Evolutionary conservation across 2,113 vertebrate genomes (phyloP), one percentile per base, ranked within the genome.

Genomic region (Calypte anna): DNA sequence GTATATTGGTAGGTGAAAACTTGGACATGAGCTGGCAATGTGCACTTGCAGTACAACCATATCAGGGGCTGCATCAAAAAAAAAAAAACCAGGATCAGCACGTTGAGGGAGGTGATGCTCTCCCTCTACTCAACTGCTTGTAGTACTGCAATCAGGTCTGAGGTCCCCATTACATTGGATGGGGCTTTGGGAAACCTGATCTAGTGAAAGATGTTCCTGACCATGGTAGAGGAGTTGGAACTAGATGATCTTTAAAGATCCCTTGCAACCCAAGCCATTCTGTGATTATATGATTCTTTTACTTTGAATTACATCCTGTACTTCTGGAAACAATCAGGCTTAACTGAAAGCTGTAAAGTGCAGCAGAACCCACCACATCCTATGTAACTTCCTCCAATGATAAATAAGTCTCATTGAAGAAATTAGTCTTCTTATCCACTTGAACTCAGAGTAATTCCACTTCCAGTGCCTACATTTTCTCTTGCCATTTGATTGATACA

Each of bases 71-170:
- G n/a, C 28, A n/a, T 25, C 7, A 69, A 18, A 46, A 10, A 62
- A 68, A 46, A 10, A 62, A 68, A 10, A 36, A 25, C 1, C 0
- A 0, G 21, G 33, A 3, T 20, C 24, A 20, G 17, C 25, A 68
- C 25, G 15, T 19, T 0, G 1, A n/a, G 14, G 36, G 31, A 38
- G 14, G 23, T n/a, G n/a, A 54, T 54, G 27, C 6, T 74, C 5
- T 2, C 3, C 18, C 48, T 48, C 48, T 48, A 48, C 19, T 48
- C 19, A 9, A 20, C 19, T 48, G 44, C 16, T 6, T 46, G 44
- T 16, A 46, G 44, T 46, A 46, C 44, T 16, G 44, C 44, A 46
- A 7, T 46, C 44, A 46, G 16, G 16, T 46, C 44, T 46, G 44
- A 46, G 44, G 5, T 46, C 44, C 44, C 44, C 44, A 46, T 16